Base-by-base conservation (phyloP, 92 coral and sea anemone genomes). In the Epizoanthus fatuus region DNA sequence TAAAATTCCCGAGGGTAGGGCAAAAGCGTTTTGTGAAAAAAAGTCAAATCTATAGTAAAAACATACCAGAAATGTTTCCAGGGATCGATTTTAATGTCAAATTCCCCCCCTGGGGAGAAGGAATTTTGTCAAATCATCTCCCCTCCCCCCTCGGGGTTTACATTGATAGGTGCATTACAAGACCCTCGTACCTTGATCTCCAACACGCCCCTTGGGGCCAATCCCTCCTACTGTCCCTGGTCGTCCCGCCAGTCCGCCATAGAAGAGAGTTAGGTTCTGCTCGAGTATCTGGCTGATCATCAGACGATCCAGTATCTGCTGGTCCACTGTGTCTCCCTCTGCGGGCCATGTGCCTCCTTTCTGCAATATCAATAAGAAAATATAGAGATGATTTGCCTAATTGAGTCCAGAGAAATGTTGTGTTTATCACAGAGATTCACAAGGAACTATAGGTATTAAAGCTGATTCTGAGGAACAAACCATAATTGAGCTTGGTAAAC, bases 281-380 rank as follows among this genome's bases (percentile, higher is more conserved):
- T 97, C 99, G 45, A 97, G 91, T 72, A 97, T 91, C 63, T 97
- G 99, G 74, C 96, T 96, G 82, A 97, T 93, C 98, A 95, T 95
- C 7, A 97, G 80, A 67, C 91, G 94, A 74, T 97, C 99, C 45
- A 97, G 80, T 92, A 97, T 85, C 85, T 95, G 93, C 55, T 97
- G 95, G 65, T 95, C 96, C 19, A 97, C 96, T 11, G 98, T 96
- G 69, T 97, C 97, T 49, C 97, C 97, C 60, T 91, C 90, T 62
- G 88, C 81, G 17, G 98, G 98, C 90, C 98, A 95, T 20, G 86
- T 91, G 84, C 86, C 89, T 58, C 93, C 96, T 55, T 88, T 87
- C 86, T 79, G 72, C 90, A 90, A 82, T 4, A 89, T 78, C 70
- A 1, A 7, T 58, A 54, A 17, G 32, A 35, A 63, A 38, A 32